Percentiles rank a stretch among this genome's conserved stretches.
phyloP scores from a whole-genome alignment of 1,140 invertebrate species.

The Drosophila nigrodunni region DNA sequence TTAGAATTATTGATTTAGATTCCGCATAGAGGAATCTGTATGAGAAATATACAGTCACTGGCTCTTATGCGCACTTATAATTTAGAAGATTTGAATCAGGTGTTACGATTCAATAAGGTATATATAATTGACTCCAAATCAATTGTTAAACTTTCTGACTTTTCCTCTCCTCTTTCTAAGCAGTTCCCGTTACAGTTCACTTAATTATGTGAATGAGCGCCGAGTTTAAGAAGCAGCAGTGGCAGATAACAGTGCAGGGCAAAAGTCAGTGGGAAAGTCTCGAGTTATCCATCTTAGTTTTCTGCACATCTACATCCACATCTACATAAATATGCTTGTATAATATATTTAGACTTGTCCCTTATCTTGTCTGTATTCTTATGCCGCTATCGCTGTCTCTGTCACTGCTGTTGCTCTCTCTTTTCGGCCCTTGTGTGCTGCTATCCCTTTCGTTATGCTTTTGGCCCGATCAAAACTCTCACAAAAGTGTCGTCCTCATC shows the following conservation, averaged over 20 bases:
- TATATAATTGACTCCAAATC: too few species aligned
- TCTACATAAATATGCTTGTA: too few species aligned
- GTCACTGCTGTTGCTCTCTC: too few species aligned
- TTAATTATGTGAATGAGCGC: constrained; percentile 72
- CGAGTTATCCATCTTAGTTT: constrained; percentile 74
- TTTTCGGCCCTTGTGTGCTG: constrained; percentile 3
- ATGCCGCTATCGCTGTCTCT: constrained; percentile 8
- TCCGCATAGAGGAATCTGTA: too few species aligned
- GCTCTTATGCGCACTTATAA: too few species aligned
- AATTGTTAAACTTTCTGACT: too few species aligned
- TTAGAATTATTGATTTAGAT: too few species aligned
- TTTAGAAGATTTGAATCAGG: too few species aligned
- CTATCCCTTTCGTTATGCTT: constrained; percentile 36
- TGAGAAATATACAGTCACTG: too few species aligned
- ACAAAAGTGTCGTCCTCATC: constrained; percentile 69
- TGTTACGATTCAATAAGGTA: too few species aligned
- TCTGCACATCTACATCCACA: constrained; percentile 25
- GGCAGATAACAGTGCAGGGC: constrained; percentile 20
- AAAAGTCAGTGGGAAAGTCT: constrained; percentile 57
- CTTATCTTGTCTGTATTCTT: constrained; percentile 18
- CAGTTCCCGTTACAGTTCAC: constrained; percentile 56
- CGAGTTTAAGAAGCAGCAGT: not conserved
- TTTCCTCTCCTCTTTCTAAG: too few species aligned
- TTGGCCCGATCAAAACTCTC: constrained; percentile 53
- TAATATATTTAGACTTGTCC: constrained; percentile 15